These are phyloP conservation scores for Holacanthus passer DNA, from an alignment of 2,113 vertebrate species.

Conservation along the genomic window DNA sequence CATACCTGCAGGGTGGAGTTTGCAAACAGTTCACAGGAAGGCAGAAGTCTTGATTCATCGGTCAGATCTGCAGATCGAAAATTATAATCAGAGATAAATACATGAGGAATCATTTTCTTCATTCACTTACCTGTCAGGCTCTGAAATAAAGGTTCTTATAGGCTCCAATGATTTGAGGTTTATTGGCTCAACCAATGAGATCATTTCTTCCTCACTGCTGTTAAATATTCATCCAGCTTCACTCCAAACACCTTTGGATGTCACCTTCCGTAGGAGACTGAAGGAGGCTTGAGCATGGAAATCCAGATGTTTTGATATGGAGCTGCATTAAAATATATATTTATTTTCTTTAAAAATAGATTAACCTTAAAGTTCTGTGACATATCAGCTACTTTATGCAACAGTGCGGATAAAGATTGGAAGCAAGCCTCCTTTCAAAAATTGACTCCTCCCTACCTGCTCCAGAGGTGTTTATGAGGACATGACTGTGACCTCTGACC, in stretches of 20 bases:
- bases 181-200: constrained; percentile 2
- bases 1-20: background rate
- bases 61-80: constrained; percentile 4
- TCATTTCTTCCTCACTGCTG: constrained; percentile 1
- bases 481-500: constrained; percentile 38
- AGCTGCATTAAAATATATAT: constrained; percentile 11
- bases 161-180: background rate
- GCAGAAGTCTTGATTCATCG: constrained; percentile 1
- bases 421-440: background rate
- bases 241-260: background rate
- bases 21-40: constrained; percentile 2
- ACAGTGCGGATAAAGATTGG: background rate
- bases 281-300: background rate
- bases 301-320: constrained; percentile 5
- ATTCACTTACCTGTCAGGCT: background rate
- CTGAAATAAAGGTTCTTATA: background rate
- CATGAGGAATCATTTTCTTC: background rate
- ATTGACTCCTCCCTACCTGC: background rate
- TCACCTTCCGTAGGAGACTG: background rate
- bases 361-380: background rate
- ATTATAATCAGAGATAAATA: background rate
- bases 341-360: constrained; percentile 33
- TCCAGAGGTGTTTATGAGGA: background rate
- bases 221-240: constrained; percentile 4
- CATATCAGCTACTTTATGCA: constrained; percentile 39